A percentile compares a stretch with the other conserved stretches of the same genome.
Evolutionary conservation across 2,888 invertebrate genomes (phyloP).

Genomic region (Sicus ferrugineus): DNA sequence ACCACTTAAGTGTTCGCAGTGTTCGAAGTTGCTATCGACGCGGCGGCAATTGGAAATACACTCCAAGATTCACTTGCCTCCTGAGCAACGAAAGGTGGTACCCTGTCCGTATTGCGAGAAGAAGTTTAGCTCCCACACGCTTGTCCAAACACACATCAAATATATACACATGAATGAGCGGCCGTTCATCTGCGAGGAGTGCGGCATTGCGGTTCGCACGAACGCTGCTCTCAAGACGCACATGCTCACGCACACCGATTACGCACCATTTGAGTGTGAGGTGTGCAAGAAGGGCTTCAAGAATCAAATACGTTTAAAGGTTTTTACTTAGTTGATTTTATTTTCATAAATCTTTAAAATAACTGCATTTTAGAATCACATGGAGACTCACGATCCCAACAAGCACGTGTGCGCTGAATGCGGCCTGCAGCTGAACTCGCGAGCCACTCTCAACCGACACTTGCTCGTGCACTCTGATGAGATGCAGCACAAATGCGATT

Average conservation of each 20-base stretch:
- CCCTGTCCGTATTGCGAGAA: constrained; percentile 58
- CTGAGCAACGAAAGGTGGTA: constrained; percentile 45
- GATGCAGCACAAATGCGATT: constrained; percentile 61
- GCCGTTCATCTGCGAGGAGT: constrained; percentile 66
- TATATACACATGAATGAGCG: constrained; percentile 60
- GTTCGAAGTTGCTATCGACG: constrained; percentile 38
- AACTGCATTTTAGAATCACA: constrained; percentile 51
- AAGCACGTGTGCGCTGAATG: constrained; percentile 59
- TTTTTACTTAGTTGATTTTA: constrained; percentile 31
- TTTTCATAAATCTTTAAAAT: not conserved
- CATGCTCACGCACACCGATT: constrained; percentile 66
- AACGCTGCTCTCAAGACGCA: constrained; percentile 65
- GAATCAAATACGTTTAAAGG: constrained; percentile 54
- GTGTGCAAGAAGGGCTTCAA: constrained; percentile 64
- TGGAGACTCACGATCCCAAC: constrained; percentile 60
- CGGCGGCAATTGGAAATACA: constrained; percentile 40
- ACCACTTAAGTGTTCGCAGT: constrained; percentile 40
- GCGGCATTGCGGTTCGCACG: constrained; percentile 65
- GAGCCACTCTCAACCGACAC: constrained; percentile 57
- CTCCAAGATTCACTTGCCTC: constrained; percentile 47
- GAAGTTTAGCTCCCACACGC: constrained; percentile 51
- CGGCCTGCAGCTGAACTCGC: constrained; percentile 58
- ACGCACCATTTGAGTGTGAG: constrained; percentile 65
- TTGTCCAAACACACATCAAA: constrained; percentile 53
- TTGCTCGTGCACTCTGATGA: constrained; percentile 60